A percentile compares a stretch with the other conserved stretches of the same genome.
These are phyloP conservation scores for Tuta absoluta DNA, from an alignment of 2,888 invertebrate genomes.

Conservation along the genomic window DNA sequence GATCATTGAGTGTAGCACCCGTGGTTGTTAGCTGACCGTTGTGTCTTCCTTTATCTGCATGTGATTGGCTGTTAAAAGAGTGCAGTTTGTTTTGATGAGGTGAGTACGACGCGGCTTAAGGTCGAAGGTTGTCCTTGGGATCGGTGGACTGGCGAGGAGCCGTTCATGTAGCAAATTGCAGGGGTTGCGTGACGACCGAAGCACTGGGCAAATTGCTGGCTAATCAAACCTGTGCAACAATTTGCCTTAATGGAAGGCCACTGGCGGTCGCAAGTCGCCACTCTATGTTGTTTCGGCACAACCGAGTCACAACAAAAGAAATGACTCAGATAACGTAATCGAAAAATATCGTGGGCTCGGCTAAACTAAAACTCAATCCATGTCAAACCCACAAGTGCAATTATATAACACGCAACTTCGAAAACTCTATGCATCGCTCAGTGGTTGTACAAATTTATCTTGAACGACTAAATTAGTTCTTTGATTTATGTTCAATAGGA, in stretches of 20 bases:
- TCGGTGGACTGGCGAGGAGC: conserved; percentile 43
- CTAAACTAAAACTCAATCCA: background rate
- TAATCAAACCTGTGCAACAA: conserved; percentile 36
- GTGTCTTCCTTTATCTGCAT: conserved; percentile 67
- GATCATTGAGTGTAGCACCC: conserved; percentile 30
- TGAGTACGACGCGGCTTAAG: conserved; percentile 62
- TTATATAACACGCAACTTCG: conserved; percentile 13
- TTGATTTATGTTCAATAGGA: background rate
- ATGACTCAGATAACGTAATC: conserved; percentile 21
- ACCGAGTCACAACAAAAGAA: conserved; percentile 24
- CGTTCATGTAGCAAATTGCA: conserved; percentile 50
- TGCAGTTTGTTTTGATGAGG: conserved; percentile 70
- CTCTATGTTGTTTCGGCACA: conserved; percentile 26
- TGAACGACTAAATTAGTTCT: background rate
- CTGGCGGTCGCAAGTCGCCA: conserved; percentile 16
- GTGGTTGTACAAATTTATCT: background rate
- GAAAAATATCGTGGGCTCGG: conserved; percentile 12
- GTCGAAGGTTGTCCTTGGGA: conserved; percentile 66
- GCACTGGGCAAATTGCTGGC: conserved; percentile 56
- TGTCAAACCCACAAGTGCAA: background rate
- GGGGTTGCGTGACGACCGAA: conserved; percentile 59
- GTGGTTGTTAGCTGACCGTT: conserved; percentile 49
- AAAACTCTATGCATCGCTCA: background rate
- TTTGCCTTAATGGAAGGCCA: conserved; percentile 38
- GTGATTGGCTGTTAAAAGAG: conserved; percentile 54